Evolutionary conservation across 92 coral and sea anemone genomes (phyloP), one percentile per base, ranked within the genome.

Genomic region (Heteractis magnifica): DNA sequence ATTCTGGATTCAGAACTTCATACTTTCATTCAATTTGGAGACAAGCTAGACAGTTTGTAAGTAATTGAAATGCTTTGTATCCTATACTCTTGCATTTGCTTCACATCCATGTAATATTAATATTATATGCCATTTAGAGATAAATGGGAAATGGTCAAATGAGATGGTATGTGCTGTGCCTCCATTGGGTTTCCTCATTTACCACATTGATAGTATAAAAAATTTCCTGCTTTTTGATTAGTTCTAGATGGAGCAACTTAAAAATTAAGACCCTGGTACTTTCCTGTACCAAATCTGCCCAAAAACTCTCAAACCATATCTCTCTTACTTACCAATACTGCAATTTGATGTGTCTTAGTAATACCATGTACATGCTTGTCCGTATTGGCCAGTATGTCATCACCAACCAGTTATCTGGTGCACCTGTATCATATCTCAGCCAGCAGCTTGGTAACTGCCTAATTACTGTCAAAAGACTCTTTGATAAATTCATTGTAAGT

Each of bases 401-500:
- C 81, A 89, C 97, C 44, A 90, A 93, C 78, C 98, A 97, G 65
- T 83, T 93, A 51, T 92, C 98, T 65, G 97, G 99, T 10, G 94
- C 98, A 4, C 99, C 95, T 16, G 95, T 94, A 53, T 97, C 99
- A 11, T 97, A 90, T 81, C 98, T 96, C 85, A 97, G 98, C 75
- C 98, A 97, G 55, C 99, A 96, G 84, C 97, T 96, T 48, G 99
- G 94, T 13, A 94, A 94, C 91, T 96, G 98, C 65, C 92, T 96
- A 62, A 94, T 96, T 84, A 78, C 89, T 20, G 98, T 96, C 81
- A 96, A 96, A 93, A 89, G 99, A 71, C 93, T 92, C 62, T 96
- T 96, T 78, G 99, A 96, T 88, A 96, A 92, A 87, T 96, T 96
- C 76, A 96, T 96, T 80, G 99, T 96, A 84, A 96, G 99, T 90